Percentiles rank a stretch among this genome's conserved stretches.
Evolutionary conservation across 2,797 vertebrate genomes (phyloP).

Genomic region (Megaceryle alcyon): DNA sequence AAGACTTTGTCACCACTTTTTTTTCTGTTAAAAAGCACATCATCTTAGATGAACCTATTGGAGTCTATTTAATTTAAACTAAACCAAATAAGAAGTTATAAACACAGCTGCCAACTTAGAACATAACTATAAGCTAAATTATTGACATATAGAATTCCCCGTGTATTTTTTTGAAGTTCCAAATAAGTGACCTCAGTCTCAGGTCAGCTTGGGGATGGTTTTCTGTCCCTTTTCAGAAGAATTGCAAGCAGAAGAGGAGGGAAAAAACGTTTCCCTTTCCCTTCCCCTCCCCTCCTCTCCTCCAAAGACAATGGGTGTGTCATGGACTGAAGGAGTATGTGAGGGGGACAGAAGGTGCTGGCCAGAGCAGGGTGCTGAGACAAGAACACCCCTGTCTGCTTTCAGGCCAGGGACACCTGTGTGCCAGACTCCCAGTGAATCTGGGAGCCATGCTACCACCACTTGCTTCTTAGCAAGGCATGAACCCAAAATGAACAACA

Average conservation of each 20-base stretch:
- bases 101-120: background rate
- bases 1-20: background rate
- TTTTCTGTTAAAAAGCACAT: background rate
- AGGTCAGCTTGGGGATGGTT: background rate
- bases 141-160: background rate
- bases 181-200: background rate
- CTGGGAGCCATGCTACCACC: rapidly evolving
- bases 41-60: background rate
- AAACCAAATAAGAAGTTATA: background rate
- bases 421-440: rapidly evolving
- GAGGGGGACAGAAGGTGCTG: background rate
- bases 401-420: background rate
- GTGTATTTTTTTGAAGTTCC: background rate
- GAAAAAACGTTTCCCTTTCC: background rate
- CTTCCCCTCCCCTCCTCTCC: background rate
- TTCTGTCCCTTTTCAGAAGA: background rate
- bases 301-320: background rate
- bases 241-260: background rate
- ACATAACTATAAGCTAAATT: background rate
- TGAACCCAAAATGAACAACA: background rate
- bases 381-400: background rate
- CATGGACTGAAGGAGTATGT: background rate
- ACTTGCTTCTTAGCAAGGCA: background rate
- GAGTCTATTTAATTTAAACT: background rate
- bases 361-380: background rate